phyloP scores from a whole-genome alignment of 2,113 vertebrate species.

The Tamias sibiricus region DNA sequence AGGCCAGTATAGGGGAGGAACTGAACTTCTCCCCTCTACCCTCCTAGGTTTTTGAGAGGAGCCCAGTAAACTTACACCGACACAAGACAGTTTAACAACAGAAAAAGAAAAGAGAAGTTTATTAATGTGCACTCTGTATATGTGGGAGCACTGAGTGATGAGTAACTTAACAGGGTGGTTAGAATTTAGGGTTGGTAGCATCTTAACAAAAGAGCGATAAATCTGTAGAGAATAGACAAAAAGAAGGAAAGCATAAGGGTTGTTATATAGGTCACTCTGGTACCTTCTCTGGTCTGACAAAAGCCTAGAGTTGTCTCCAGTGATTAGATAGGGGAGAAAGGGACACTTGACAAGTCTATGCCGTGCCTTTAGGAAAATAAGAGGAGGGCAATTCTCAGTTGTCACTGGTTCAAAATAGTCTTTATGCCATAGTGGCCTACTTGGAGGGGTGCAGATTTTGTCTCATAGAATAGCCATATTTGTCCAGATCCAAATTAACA shows the following conservation, averaged over 20 bases:
- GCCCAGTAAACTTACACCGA: not conserved
- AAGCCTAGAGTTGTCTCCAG: not conserved
- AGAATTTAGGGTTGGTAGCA: not conserved
- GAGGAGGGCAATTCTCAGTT: not conserved
- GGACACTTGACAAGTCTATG: not conserved
- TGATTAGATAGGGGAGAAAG: not conserved
- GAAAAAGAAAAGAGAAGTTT: not conserved
- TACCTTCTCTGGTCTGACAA: not conserved
- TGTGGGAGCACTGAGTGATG: not conserved
- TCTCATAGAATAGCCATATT: not conserved
- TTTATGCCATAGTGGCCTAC: not conserved
- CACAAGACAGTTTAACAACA: not conserved
- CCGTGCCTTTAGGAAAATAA: not conserved
- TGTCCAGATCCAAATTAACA: constrained; percentile 12
- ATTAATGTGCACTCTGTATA: not conserved
- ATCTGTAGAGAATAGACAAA: not conserved
- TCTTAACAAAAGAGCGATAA: not conserved
- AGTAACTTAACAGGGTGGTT: not conserved
- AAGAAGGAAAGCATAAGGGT: not conserved
- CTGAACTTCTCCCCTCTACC: not conserved
- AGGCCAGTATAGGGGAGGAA: not conserved
- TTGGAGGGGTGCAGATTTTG: not conserved
- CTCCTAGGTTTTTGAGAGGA: not conserved
- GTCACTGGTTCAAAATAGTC: not conserved
- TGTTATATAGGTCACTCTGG: not conserved